Evolutionary conservation across 2,888 invertebrate genomes (phyloP).

Genomic region (Drosophila picticornis): DNA sequence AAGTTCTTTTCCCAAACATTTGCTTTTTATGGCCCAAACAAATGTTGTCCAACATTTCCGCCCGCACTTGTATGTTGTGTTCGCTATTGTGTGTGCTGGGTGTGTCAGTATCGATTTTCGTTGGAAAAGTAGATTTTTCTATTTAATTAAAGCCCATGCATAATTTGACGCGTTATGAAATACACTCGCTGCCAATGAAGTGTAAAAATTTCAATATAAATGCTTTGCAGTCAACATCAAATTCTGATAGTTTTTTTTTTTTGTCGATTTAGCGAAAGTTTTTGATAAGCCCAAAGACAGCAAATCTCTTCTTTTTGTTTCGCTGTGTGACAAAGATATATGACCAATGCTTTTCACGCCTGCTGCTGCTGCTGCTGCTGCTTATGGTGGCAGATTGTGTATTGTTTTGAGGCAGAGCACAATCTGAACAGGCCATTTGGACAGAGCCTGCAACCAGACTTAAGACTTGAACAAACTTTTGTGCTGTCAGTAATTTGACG

Average conservation of each 20-base stretch:
- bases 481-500: constrained; percentile 40
- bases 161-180: constrained; percentile 33
- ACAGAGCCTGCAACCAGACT: constrained; percentile 11
- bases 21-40: constrained; percentile 39
- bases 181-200: constrained; percentile 16
- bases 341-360: constrained; percentile 43
- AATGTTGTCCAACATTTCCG: constrained; percentile 47
- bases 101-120: constrained; percentile 53
- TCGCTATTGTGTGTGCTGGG: constrained; percentile 17
- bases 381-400: neutral
- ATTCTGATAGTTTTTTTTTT: constrained; percentile 21
- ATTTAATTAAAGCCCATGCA: constrained; percentile 54
- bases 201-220: constrained; percentile 33
- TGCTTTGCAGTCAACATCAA: constrained; percentile 23
- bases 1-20: constrained; percentile 29
- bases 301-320: constrained; percentile 12
- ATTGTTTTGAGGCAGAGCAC: constrained; percentile 22
- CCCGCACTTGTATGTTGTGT: constrained; percentile 14
- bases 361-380: constrained; percentile 4
- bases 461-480: constrained; percentile 26
- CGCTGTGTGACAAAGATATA: constrained; percentile 45
- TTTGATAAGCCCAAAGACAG: constrained; percentile 35
- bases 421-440: constrained; percentile 16
- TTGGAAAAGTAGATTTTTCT: constrained; percentile 19
- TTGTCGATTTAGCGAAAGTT: constrained; percentile 30